phyloP scores from a whole-genome alignment of 2,888 invertebrate species.

The Ormyrus pomaceus region DNA sequence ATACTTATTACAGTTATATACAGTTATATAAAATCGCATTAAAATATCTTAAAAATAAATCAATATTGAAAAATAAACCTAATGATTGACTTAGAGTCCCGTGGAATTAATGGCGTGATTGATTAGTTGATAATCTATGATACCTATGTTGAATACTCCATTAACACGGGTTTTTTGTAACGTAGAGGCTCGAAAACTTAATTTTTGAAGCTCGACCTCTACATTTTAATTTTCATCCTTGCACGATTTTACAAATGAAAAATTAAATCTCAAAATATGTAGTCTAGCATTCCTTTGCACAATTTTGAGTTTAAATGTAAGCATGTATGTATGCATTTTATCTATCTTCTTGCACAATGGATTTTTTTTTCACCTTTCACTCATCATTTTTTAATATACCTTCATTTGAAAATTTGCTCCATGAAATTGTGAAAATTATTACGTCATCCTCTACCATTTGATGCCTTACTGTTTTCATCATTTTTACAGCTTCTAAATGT shows the following conservation, averaged over 20 bases:
- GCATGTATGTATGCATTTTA: neutral
- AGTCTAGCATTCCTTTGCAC: conserved; percentile 28
- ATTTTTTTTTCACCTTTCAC: neutral
- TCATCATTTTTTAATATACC: neutral
- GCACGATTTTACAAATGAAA: neutral
- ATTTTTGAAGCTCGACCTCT: conserved; percentile 41
- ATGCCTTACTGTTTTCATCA: neutral
- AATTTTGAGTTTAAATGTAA: conserved; percentile 37
- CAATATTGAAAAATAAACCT: neutral
- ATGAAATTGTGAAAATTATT: conserved; percentile 47
- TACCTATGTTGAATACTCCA: neutral
- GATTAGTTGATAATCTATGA: neutral
- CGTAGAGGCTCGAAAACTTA: conserved; percentile 43
- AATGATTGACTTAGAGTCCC: neutral
- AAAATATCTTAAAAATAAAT: neutral
- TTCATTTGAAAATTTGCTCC: neutral
- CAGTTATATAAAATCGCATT: neutral
- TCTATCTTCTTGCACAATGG: neutral
- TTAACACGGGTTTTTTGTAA: conserved; percentile 3
- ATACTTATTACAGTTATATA: neutral
- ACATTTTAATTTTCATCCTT: neutral
- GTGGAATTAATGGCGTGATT: neutral
- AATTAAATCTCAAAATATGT: conserved; percentile 38
- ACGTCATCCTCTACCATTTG: conserved; percentile 48
- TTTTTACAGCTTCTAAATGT: neutral